phyloP scores from a whole-genome alignment of 2,113 vertebrate genomes.

The Mystacornis crossleyi region DNA sequence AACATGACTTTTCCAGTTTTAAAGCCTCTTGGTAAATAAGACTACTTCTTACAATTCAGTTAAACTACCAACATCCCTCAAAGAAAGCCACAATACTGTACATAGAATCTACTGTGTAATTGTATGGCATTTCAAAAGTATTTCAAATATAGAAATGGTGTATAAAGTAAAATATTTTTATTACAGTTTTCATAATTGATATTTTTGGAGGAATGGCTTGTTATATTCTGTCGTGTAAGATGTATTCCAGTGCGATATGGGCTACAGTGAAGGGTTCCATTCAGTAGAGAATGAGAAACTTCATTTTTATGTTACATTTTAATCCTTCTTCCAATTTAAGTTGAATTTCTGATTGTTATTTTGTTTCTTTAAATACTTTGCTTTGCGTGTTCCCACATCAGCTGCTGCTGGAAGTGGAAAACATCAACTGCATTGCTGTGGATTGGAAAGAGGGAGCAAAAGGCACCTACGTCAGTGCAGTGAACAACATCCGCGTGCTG shows the following conservation, averaged over 20 bases:
- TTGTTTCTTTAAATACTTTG: neutral
- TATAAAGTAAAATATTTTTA: neutral
- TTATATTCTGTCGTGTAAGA: neutral
- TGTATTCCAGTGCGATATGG: accelerated
- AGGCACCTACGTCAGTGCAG: constrained; percentile 74
- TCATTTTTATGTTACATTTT: neutral
- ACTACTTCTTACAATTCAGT: neutral
- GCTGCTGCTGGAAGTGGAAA: constrained; percentile 71
- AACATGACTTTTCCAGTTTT: neutral
- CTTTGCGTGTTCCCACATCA: neutral
- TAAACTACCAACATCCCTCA: neutral
- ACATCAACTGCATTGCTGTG: constrained; percentile 86
- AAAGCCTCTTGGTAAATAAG: neutral
- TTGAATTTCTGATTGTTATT: neutral
- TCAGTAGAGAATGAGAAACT: neutral
- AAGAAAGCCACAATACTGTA: neutral
- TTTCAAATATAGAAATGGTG: neutral
- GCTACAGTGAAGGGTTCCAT: neutral
- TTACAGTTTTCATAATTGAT: neutral
- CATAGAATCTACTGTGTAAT: neutral
- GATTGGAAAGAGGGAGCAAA: constrained; percentile 80
- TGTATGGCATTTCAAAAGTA: neutral
- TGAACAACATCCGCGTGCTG: constrained; percentile 81
- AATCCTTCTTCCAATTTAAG: neutral
- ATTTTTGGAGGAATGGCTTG: neutral